Evolutionary conservation across 1,140 invertebrate genomes (phyloP).

Genomic region (Nebria ingens): DNA sequence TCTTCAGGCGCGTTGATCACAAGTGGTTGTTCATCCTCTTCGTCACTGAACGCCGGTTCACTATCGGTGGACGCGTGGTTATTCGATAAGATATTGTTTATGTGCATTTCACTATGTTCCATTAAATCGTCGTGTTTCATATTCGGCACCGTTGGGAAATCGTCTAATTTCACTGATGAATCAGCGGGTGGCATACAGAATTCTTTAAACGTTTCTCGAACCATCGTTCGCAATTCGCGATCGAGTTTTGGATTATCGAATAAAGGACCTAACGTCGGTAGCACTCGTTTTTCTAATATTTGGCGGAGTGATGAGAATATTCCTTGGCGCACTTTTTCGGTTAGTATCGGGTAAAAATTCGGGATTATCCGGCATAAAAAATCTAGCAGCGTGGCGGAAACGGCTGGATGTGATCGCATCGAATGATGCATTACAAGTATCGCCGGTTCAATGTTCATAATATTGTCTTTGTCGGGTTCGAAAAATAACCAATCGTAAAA

Average conservation of each 20-base stretch:
- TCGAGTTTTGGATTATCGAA: slow-evolving; percentile 92
- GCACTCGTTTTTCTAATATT: slow-evolving; percentile 89
- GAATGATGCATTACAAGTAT: slow-evolving; percentile 97
- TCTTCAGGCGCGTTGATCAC: slow-evolving; percentile 46
- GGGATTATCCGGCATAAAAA: slow-evolving; percentile 93
- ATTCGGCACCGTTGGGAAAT: slow-evolving; percentile 39
- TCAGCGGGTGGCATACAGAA: slow-evolving; percentile 59
- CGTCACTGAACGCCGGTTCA: slow-evolving; percentile 71
- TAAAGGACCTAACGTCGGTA: slow-evolving; percentile 77
- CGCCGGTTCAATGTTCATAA: slow-evolving; percentile 99
- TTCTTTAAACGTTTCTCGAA: slow-evolving; percentile 84
- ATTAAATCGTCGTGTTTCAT: slow-evolving; percentile 44
- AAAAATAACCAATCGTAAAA: slow-evolving; percentile 99
- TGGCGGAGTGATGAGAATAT: slow-evolving; percentile 86
- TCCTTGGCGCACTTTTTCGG: slow-evolving; percentile 77
- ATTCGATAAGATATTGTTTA: slow-evolving; percentile 20
- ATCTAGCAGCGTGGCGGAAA: slow-evolving; percentile 88
- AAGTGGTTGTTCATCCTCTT: slow-evolving; percentile 54
- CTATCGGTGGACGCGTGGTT: slow-evolving; percentile 33
- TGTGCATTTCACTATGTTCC: slow-evolving; percentile 30
- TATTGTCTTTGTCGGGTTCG: slow-evolving; percentile 91
- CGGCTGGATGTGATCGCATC: slow-evolving; percentile 88
- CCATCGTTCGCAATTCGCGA: slow-evolving; percentile 71
- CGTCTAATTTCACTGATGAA: slow-evolving; percentile 32
- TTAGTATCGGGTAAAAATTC: slow-evolving; percentile 78